These are phyloP conservation scores for Rotaria magnacalcarata DNA, from an alignment of 2,888 invertebrate species.

Conservation along the genomic window DNA sequence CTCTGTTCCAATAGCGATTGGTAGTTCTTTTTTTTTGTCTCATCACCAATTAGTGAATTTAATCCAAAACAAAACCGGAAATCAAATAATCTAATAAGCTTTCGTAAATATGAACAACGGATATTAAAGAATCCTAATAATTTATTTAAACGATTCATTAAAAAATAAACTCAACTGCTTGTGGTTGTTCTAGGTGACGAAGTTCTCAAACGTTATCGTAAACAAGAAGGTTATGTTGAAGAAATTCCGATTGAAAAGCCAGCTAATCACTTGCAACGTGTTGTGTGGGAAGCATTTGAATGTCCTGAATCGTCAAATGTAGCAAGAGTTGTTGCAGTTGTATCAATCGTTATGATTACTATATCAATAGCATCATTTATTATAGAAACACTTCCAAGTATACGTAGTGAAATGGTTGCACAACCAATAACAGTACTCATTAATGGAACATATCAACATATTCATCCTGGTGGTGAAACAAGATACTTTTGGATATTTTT, in stretches of 20 bases:
- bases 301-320: constrained; percentile 58
- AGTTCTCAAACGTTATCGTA: constrained; percentile 43
- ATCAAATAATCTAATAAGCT: neutral
- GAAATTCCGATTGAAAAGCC: constrained; percentile 49
- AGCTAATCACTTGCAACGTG: constrained; percentile 50
- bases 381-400: constrained; percentile 60
- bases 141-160: neutral
- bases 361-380: constrained; percentile 61
- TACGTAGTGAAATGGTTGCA: constrained; percentile 47
- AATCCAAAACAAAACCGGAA: neutral
- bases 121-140: neutral
- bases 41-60: neutral
- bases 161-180: neutral
- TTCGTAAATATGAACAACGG: neutral
- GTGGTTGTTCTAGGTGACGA: constrained; percentile 50
- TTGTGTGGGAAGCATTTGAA: constrained; percentile 60
- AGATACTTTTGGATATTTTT: constrained; percentile 50
- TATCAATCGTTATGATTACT: constrained; percentile 60
- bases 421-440: neutral
- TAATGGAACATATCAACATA: neutral
- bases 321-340: constrained; percentile 58
- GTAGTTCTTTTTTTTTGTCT: neutral
- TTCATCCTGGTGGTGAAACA: neutral
- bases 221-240: constrained; percentile 56
- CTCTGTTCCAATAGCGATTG: neutral